Base-by-base conservation (phyloP, 2,113 vertebrate genomes). In the Oryzias curvinotus region DNA sequence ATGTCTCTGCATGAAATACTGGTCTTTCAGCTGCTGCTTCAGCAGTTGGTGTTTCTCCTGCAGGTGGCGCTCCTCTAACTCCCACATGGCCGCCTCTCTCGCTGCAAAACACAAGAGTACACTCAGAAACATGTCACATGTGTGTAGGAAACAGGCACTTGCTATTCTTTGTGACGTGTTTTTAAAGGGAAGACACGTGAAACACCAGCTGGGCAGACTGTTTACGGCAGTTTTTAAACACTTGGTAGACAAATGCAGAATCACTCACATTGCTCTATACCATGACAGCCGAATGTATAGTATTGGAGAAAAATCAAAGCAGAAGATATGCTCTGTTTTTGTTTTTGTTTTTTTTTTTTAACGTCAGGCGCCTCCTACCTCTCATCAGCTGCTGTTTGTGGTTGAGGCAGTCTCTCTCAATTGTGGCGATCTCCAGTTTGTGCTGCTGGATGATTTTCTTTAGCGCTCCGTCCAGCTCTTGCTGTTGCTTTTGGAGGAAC, bases 361-460 rank as follows among this genome's bases (percentile, higher is more conserved):
- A n/a, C n/a, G n/a, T n/a, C n/a, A n/a, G n/a, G n/a, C n/a, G n/a
- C n/a, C n/a, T n/a, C n/a, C 46, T 68, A 98, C 97, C 96, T 98
- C 97, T 93, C 95, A 98, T 94, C 55, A 98, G 93, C 85, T 99
- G 97, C 77, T 99, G 97, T 43, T 99, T 99, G 87, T 96, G 95
- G 86, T 95, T 98, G 71, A 99, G 91, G 77, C 95, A 99, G 59
- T 99, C 97, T 64, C 93, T 89, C 78, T 99, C 97, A 12, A 99
- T 98, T 18, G 93, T 97, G 78, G 97, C 94, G 18, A 99, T 91
- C 75, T 99, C 97, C 8, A 95, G 83, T 87, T 99, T 99, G 83
- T 99, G 97, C 68, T 98, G 97, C 58, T 98, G 96, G 86, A 99
- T 99, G 74, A 99, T 99, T 84, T 96, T 98, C 91, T 99, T 99